Percentiles rank a stretch among this genome's conserved stretches.
Evolutionary conservation across 2,797 vertebrate species (phyloP).

Genomic region (Thaleichthys pacificus): DNA sequence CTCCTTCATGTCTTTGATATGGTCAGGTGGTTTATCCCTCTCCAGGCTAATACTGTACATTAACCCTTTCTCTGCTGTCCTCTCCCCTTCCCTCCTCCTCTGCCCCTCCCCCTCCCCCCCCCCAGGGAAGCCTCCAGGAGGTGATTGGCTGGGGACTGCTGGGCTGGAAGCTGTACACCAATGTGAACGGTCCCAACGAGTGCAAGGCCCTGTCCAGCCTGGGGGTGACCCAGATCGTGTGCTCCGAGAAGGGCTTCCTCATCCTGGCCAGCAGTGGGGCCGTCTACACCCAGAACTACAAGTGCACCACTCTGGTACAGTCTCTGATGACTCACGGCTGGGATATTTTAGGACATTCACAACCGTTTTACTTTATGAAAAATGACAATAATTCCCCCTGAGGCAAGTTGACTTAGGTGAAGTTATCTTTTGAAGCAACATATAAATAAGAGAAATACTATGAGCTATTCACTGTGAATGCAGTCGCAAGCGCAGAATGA

Average conservation of each 20-base stretch:
- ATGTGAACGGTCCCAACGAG: conserved; percentile 91
- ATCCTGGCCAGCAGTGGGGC: conserved; percentile 89
- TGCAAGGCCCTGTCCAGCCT: conserved; percentile 92
- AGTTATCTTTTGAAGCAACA: no score
- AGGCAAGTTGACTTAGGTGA: no score
- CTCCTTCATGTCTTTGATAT: background rate
- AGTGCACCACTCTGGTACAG: conserved; percentile 89
- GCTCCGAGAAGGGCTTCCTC: conserved; percentile 95
- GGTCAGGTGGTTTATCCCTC: background rate
- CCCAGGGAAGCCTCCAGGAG: conserved; percentile 91
- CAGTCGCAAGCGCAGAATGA: no score
- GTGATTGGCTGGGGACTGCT: conserved; percentile 97
- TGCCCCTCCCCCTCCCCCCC: background rate
- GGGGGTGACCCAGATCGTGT: conserved; percentile 91
- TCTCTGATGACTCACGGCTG: background rate
- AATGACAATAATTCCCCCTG: no score
- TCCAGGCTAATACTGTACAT: background rate
- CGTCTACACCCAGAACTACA: conserved; percentile 94
- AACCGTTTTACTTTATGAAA: no score
- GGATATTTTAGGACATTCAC: no score
- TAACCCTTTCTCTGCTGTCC: background rate
- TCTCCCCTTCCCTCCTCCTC: background rate
- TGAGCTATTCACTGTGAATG: no score
- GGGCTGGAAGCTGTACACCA: conserved; percentile 96
- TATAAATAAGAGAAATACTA: no score